Percentiles rank a stretch among this genome's conserved stretches.
Conservation (phyloP, 2,113 vertebrate species). For the Festucalex cinctus region DNA sequence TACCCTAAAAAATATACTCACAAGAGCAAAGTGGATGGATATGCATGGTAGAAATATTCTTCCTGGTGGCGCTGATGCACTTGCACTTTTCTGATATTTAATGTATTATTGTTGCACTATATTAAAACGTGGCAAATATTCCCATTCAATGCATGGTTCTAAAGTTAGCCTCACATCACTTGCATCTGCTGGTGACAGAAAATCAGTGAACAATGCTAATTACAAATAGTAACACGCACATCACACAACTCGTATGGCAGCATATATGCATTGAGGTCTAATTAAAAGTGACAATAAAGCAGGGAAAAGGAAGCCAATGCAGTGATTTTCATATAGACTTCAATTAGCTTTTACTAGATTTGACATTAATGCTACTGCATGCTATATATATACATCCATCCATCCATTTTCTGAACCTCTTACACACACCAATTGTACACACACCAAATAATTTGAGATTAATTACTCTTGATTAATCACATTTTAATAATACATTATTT, state of each 20-base stretch:
- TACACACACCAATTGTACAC: too few species aligned
- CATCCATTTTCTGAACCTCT: too few species aligned
- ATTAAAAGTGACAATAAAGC: neutral
- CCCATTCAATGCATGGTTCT: neutral
- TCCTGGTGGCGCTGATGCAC: neutral
- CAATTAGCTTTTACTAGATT: neutral
- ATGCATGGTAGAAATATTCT: neutral
- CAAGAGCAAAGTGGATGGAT: slow-evolving; percentile 9
- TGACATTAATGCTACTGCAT: neutral
- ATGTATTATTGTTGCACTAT: neutral
- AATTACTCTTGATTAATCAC: too few species aligned
- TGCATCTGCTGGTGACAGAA: neutral
- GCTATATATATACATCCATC: too few species aligned
- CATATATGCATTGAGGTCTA: neutral
- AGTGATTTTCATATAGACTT: neutral
- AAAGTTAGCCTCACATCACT: slow-evolving; percentile 1
- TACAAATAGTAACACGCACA: neutral
- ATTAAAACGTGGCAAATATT: neutral
- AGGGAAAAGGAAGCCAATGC: neutral
- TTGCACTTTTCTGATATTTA: neutral
- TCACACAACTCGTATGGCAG: neutral
- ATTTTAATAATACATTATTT: too few species aligned
- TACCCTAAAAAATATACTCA: slow-evolving; percentile 21
- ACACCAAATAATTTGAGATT: too few species aligned
- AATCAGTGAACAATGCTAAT: neutral